Conservation (phyloP, 2,888 invertebrate genomes). For the Sesamia inferens region DNA sequence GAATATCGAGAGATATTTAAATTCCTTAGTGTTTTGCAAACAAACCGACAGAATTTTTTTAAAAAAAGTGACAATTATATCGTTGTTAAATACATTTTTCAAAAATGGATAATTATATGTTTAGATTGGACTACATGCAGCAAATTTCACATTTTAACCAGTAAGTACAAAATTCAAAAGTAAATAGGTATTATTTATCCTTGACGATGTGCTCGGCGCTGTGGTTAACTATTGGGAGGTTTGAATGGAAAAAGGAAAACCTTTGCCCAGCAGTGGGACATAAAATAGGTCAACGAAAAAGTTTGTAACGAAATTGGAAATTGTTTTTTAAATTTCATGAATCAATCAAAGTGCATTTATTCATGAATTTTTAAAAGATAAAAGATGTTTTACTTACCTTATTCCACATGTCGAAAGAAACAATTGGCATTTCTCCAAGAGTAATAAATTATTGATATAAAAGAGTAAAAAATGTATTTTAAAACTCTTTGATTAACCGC, state of each 20-base stretch:
- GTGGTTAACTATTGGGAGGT: too few species aligned
- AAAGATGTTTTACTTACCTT: neutral
- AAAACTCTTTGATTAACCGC: neutral
- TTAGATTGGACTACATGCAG: neutral
- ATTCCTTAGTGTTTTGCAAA: neutral
- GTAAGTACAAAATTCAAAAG: conserved; percentile 35
- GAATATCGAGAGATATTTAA: neutral
- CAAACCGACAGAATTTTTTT: neutral
- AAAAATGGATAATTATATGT: conserved; percentile 21
- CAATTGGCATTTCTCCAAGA: neutral
- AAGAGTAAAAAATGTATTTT: too few species aligned
- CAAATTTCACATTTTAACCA: neutral
- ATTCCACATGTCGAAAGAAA: neutral
- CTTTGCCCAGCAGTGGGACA: too few species aligned
- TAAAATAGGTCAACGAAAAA: too few species aligned
- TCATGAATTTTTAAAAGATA: neutral
- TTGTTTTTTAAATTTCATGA: neutral
- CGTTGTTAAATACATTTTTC: neutral
- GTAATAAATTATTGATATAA: too few species aligned
- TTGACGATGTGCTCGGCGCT: too few species aligned
- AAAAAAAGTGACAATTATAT: neutral
- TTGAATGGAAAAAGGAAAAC: too few species aligned
- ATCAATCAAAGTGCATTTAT: too few species aligned
- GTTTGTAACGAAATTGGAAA: neutral
- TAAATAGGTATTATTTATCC: neutral